Percentiles rank a stretch among this genome's conserved stretches.
These are phyloP conservation scores for Hetaerina americana DNA, from an alignment of 1,140 invertebrate genomes.

Conservation along the genomic window DNA sequence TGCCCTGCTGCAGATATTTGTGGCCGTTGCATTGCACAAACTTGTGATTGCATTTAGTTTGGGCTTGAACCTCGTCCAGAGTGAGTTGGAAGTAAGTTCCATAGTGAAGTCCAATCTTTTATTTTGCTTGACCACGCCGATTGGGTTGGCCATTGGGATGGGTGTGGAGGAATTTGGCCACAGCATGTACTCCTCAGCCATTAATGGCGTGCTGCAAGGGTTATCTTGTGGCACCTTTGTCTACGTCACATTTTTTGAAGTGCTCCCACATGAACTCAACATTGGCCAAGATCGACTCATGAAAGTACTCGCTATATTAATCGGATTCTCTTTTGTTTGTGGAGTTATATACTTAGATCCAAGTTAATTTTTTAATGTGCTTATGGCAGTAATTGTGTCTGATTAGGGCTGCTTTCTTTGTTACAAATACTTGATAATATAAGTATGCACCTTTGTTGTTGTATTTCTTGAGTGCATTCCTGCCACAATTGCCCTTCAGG, in stretches of 20 bases:
- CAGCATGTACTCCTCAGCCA: slow-evolving; percentile 24
- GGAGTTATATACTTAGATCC: slow-evolving; percentile 27
- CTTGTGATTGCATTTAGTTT: slow-evolving; percentile 45
- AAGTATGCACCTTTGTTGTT: too few species aligned
- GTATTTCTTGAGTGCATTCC: too few species aligned
- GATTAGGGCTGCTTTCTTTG: too few species aligned
- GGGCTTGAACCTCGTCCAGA: slow-evolving; percentile 44
- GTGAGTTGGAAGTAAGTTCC: slow-evolving; percentile 27
- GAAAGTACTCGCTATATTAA: slow-evolving; percentile 35
- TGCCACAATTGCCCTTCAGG: too few species aligned
- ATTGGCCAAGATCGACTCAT: slow-evolving; percentile 28
- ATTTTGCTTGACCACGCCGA: slow-evolving; percentile 39
- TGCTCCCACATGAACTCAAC: slow-evolving; percentile 38
- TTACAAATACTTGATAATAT: too few species aligned
- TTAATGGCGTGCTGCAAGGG: slow-evolving; percentile 40
- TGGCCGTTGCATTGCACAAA: slow-evolving; percentile 47
- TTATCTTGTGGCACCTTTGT: slow-evolving; percentile 53
- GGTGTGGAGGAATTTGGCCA: slow-evolving; percentile 24
- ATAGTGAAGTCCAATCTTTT: slow-evolving; percentile 29
- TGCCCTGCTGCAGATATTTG: slow-evolving; percentile 34
- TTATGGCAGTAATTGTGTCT: too few species aligned
- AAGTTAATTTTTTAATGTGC: too few species aligned
- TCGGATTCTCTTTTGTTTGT: slow-evolving; percentile 33
- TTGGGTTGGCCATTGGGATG: slow-evolving; percentile 35
- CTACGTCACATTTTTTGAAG: slow-evolving; percentile 55